Conservation (phyloP, 1,140 invertebrate species). For the Cepaea nemoralis region DNA sequence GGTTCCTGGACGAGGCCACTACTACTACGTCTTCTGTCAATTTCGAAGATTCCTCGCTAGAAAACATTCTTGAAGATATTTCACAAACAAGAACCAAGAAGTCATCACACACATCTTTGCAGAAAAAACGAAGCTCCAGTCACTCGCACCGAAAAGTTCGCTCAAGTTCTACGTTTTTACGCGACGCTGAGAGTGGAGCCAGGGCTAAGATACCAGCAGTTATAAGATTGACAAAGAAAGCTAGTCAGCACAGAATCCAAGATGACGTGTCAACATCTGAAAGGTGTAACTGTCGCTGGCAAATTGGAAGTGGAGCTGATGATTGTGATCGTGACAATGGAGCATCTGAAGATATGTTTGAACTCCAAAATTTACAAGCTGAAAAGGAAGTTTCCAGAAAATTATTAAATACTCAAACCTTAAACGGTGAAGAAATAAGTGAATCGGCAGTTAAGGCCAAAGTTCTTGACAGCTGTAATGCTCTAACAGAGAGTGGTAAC, state of each 20-base stretch:
- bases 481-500: not conserved
- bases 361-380: not conserved
- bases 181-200: not conserved
- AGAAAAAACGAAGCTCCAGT: not conserved
- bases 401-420: not conserved
- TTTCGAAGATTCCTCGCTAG: not conserved
- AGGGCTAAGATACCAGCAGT: not conserved
- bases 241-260: not conserved
- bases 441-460: not conserved
- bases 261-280: not conserved
- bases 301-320: not conserved
- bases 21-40: not conserved
- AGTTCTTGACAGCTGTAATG: not conserved
- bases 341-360: not conserved
- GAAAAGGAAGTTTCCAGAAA: not conserved
- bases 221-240: not conserved
- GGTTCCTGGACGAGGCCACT: not conserved
- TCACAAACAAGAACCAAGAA: not conserved
- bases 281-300: not conserved
- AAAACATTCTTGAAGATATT: not conserved
- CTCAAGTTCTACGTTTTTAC: not conserved
- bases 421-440: not conserved
- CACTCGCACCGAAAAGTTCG: not conserved
- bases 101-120: not conserved
- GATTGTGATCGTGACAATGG: not conserved